Conservation (phyloP, 2,113 vertebrate genomes). For the Sarotherodon lohbergeri region DNA sequence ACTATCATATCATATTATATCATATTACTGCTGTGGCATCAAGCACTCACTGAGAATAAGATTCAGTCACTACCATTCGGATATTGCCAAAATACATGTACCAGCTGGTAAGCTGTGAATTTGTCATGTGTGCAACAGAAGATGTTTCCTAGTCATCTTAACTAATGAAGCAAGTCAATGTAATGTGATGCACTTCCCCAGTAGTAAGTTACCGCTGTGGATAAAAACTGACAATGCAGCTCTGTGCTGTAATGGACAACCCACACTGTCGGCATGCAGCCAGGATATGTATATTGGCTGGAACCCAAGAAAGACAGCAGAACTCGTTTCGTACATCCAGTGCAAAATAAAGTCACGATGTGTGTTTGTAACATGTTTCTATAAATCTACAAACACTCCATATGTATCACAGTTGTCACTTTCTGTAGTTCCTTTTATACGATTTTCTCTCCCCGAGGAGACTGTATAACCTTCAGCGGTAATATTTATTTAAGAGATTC, state of each 20-base stretch:
- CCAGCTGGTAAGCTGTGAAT: not conserved
- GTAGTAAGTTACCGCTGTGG: conserved; percentile 10
- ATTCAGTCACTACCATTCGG: not conserved
- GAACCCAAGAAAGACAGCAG: conserved; percentile 4
- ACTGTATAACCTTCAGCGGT: accelerated
- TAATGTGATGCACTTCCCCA: conserved; percentile 28
- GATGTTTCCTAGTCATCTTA: conserved; percentile 12
- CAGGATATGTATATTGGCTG: conserved; percentile 25
- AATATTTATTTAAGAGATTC: not conserved
- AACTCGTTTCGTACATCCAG: not conserved
- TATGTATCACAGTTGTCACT: not conserved
- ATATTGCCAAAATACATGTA: not conserved
- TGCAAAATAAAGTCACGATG: not conserved
- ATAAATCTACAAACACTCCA: not conserved
- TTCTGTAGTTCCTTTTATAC: not conserved
- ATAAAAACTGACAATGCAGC: conserved; percentile 45
- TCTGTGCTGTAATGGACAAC: conserved; percentile 35
- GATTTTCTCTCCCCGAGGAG: not conserved
- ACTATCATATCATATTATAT: not conserved
- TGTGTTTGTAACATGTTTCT: not conserved
- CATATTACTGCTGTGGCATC: not conserved
- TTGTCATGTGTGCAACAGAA: not conserved
- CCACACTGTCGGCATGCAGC: conserved; percentile 19
- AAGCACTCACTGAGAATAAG: not conserved
- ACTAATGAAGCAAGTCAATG: conserved; percentile 32